Evolutionary conservation across 2,888 invertebrate species (phyloP).

Genomic region (Thumatha senex): DNA sequence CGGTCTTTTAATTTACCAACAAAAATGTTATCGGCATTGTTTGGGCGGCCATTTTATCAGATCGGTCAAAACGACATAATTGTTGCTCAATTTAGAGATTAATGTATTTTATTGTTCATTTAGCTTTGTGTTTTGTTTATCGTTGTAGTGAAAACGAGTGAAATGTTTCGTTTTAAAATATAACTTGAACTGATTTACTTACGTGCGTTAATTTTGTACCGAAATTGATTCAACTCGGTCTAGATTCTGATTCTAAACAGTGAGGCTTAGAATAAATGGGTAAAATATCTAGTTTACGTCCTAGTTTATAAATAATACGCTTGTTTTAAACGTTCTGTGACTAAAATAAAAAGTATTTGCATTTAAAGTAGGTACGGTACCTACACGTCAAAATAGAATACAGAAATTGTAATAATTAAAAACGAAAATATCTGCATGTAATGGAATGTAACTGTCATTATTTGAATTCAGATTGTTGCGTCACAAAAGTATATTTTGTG

Average conservation of each 20-base stretch:
- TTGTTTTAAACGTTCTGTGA: too few species aligned
- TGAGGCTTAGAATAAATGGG: too few species aligned
- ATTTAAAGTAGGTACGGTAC: too few species aligned
- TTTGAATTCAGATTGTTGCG: slow-evolving; percentile 19
- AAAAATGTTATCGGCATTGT: slow-evolving; percentile 23
- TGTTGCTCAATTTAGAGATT: slow-evolving; percentile 34
- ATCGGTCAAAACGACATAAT: slow-evolving; percentile 26
- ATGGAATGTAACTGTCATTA: slow-evolving; percentile 10
- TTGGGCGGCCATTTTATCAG: slow-evolving; percentile 13
- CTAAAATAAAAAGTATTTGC: too few species aligned
- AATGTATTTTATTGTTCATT: slow-evolving; percentile 28
- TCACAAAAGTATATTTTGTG: slow-evolving; percentile 26
- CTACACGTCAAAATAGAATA: too few species aligned
- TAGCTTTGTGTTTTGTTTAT: slow-evolving; percentile 25
- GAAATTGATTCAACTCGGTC: slow-evolving; percentile 21
- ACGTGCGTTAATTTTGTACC: slow-evolving; percentile 17
- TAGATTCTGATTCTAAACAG: slow-evolving; percentile 12
- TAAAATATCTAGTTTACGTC: too few species aligned
- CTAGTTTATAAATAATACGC: too few species aligned
- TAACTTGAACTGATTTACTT: slow-evolving; percentile 27
- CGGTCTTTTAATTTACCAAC: slow-evolving; percentile 36
- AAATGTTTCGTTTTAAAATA: slow-evolving; percentile 21
- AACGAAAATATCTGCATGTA: neutral
- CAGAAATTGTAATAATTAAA: too few species aligned
- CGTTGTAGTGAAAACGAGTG: slow-evolving; percentile 24